Conservation (phyloP, 2,888 invertebrate genomes). For the Drosophila formosana region DNA sequence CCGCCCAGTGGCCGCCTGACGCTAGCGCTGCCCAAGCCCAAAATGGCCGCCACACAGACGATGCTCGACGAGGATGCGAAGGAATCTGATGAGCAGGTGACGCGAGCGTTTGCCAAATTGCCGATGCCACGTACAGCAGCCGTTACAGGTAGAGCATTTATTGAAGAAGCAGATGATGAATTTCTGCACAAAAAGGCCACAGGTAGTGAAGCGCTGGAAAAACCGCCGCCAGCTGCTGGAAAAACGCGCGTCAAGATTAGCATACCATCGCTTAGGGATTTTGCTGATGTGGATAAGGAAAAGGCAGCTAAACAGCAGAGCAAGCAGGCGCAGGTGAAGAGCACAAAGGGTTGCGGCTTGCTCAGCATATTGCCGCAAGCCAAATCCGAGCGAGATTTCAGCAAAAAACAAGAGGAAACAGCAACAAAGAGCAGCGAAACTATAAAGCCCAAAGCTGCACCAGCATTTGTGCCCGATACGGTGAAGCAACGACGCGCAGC, state of each 20-base stretch:
- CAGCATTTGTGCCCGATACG: constrained; percentile 85
- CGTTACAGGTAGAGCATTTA: constrained; percentile 1
- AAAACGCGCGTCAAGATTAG: constrained; percentile 88
- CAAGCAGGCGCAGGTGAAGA: constrained; percentile 26
- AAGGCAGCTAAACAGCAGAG: constrained; percentile 60
- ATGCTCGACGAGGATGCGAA: constrained; percentile 7
- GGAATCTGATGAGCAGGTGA: constrained; percentile 36
- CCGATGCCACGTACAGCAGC: constrained; percentile 75
- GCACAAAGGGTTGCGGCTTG: constrained; percentile 85
- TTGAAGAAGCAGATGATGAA: constrained; percentile 88
- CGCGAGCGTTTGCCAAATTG: constrained; percentile 76
- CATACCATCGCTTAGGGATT: constrained; percentile 89
- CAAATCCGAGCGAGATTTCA: constrained; percentile 81
- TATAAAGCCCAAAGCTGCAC: constrained; percentile 3
- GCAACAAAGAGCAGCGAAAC: neutral
- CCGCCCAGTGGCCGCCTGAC: constrained; percentile 27
- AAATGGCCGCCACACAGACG: constrained; percentile 10
- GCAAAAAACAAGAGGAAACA: constrained; percentile 40
- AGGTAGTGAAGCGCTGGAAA: constrained; percentile 56
- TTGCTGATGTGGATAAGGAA: constrained; percentile 80
- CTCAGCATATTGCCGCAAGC: constrained; percentile 90
- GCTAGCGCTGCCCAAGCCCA: constrained; percentile 81
- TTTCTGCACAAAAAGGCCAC: constrained; percentile 87
- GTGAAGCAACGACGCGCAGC: constrained; percentile 83
- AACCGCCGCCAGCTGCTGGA: constrained; percentile 66